Percentiles rank a stretch among this genome's conserved stretches.
Conservation (phyloP, 2,113 vertebrate genomes). For the Fulmarus glacialis region DNA sequence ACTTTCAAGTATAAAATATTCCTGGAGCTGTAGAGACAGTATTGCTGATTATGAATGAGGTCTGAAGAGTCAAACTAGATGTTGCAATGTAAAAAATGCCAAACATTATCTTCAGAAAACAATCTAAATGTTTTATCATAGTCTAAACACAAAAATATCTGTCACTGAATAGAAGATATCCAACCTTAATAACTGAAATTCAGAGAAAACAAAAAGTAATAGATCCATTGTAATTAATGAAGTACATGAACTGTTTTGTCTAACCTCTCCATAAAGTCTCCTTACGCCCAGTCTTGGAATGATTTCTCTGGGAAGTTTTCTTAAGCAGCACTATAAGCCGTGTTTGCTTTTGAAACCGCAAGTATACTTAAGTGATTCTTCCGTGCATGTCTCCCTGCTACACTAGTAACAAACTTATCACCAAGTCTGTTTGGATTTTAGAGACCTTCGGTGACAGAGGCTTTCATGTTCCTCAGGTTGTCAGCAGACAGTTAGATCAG, state of each 20-base stretch:
- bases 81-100: not conserved
- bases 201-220: not conserved
- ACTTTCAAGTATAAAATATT: not conserved
- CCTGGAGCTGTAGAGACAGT: not conserved
- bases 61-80: not conserved
- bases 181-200: not conserved
- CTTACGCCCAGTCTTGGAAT: rapidly evolving
- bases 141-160: not conserved
- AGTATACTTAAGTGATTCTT: not conserved
- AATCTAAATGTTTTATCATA: not conserved
- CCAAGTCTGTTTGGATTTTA: not conserved
- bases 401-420: not conserved
- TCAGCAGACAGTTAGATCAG: not conserved
- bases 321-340: rapidly evolving
- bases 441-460: not conserved
- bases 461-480: not conserved
- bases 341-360: not conserved
- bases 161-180: not conserved
- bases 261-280: not conserved
- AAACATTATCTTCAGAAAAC: not conserved
- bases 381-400: not conserved
- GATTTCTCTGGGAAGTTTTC: not conserved
- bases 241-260: not conserved
- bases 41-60: not conserved
- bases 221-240: not conserved